phyloP scores from a whole-genome alignment of 2,888 invertebrate genomes.

The Drosophila aldrichi region DNA sequence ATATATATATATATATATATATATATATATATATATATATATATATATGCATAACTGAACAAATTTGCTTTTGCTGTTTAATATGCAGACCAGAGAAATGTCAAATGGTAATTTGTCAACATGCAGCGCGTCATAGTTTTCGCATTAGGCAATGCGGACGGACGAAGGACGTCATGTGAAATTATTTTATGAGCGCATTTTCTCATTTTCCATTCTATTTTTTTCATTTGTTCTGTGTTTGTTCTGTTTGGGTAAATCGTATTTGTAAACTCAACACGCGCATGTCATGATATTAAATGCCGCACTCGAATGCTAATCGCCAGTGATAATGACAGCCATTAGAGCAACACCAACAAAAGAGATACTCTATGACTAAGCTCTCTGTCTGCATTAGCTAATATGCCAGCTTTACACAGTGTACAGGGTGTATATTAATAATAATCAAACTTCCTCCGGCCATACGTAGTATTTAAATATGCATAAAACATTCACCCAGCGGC shows the following conservation, averaged over 20 bases:
- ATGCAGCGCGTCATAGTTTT: slow-evolving; percentile 53
- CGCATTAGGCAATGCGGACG: slow-evolving; percentile 42
- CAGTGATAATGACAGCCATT: slow-evolving; percentile 40
- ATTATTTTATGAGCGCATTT: slow-evolving; percentile 34
- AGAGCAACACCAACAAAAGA: not conserved
- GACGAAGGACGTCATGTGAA: slow-evolving; percentile 33
- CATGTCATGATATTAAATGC: slow-evolving; percentile 40
- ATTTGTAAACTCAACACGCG: slow-evolving; percentile 55
- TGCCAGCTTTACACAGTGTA: not conserved
- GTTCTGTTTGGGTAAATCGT: slow-evolving; percentile 5
- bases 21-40: not conserved
- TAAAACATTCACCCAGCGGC: slow-evolving; percentile 32
- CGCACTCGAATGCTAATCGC: slow-evolving; percentile 50
- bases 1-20: not conserved
- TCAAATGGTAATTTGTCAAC: slow-evolving; percentile 55
- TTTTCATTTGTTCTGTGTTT: not conserved
- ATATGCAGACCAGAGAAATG: slow-evolving; percentile 47
- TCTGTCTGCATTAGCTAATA: slow-evolving; percentile 3
- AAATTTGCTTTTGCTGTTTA: slow-evolving; percentile 34
- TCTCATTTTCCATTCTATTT: not conserved
- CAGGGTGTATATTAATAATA: slow-evolving; percentile 23
- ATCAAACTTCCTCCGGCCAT: slow-evolving; percentile 27
- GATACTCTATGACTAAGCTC: slow-evolving; percentile 5
- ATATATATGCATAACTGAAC: not conserved
- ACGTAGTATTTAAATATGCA: slow-evolving; percentile 50